phyloP scores from a whole-genome alignment of 2,113 vertebrate genomes.

The Charina bottae region DNA sequence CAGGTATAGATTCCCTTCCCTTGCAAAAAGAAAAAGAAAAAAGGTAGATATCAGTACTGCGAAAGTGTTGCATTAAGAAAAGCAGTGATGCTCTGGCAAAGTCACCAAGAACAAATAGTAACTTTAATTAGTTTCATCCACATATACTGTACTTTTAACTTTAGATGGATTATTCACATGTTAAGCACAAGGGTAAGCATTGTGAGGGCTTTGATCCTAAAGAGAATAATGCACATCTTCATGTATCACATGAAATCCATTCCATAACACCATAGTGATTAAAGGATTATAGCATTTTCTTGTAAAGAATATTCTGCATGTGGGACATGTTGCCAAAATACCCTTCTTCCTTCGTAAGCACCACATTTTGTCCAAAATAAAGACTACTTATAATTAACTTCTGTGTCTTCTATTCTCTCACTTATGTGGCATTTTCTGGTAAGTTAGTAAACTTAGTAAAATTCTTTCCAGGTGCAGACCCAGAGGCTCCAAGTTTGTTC shows the following conservation, averaged over 20 bases:
- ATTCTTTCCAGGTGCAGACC: constrained; percentile 17
- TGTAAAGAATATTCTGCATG: constrained; percentile 39
- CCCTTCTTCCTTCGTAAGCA: background rate
- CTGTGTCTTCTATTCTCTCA: background rate
- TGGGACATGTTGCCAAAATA: background rate
- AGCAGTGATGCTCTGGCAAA: background rate
- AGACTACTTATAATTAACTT: constrained; percentile 14
- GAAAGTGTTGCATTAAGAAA: background rate
- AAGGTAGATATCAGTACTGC: background rate
- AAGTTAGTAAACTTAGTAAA: constrained; percentile 9
- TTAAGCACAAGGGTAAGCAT: constrained; percentile 1
- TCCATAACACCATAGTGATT: constrained; percentile 2
- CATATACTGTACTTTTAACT: background rate
- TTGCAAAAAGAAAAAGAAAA: background rate
- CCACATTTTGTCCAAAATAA: background rate
- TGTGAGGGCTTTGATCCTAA: background rate
- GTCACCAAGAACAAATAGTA: background rate
- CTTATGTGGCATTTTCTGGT: background rate
- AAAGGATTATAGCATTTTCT: constrained; percentile 28
- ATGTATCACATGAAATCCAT: constrained; percentile 16
- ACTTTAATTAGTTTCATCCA: background rate
- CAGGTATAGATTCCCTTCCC: background rate
- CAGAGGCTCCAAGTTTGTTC: constrained; percentile 13
- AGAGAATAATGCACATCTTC: constrained; percentile 3
- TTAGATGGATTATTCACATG: constrained; percentile 7